phyloP scores from a whole-genome alignment of 2,797 vertebrate genomes.

The Dermochelys coriacea region DNA sequence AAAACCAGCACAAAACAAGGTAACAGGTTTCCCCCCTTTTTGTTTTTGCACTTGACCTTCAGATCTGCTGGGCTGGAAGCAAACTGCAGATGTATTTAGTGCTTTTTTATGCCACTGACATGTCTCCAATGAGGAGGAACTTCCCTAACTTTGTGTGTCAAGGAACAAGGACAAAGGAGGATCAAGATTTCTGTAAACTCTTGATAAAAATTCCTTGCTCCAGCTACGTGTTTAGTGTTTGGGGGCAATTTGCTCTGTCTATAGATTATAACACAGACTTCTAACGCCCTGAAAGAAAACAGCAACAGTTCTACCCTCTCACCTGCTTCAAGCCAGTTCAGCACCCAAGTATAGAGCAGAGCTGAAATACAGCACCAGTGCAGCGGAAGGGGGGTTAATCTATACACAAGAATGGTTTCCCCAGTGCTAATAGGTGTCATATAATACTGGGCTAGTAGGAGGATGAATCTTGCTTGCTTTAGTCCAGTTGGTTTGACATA shows the following conservation, averaged over 20 bases:
- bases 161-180: background rate
- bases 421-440: background rate
- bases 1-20: background rate
- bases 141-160: background rate
- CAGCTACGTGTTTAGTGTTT: accelerated
- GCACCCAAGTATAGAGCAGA: background rate
- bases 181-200: background rate
- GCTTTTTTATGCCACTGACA: background rate
- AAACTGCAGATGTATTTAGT: constrained; percentile 1
- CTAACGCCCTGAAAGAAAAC: background rate
- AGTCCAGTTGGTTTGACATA: background rate
- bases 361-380: background rate
- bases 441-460: background rate
- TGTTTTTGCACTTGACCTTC: background rate
- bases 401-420: background rate
- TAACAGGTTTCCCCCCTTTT: background rate
- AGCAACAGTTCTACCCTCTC: background rate
- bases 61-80: background rate
- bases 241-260: background rate
- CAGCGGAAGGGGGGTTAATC: background rate
- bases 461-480: background rate
- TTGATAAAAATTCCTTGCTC: background rate
- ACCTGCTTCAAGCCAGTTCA: background rate
- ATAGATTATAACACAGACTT: background rate
- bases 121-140: background rate